phyloP scores from a whole-genome alignment of 2,888 invertebrate species.

The Drosophila kambysellisi region DNA sequence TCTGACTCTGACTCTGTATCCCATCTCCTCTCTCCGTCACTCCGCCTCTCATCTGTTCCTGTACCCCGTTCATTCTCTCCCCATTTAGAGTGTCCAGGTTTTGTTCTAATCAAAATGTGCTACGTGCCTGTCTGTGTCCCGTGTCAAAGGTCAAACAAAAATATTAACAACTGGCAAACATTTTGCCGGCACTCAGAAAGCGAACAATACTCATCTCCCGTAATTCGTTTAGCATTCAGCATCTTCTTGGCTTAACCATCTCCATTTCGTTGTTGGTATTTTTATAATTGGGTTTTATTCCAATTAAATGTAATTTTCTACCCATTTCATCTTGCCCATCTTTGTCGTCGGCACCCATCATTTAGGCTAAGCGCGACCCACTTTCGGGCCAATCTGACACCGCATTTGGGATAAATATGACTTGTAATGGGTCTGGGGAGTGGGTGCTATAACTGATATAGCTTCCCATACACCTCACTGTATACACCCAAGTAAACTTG shows the following conservation, averaged over 20 bases:
- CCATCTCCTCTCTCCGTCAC: background rate
- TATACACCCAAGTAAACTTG: slow-evolving; percentile 1
- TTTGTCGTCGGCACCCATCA: slow-evolving; percentile 36
- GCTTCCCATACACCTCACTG: slow-evolving; percentile 11
- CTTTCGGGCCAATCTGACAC: slow-evolving; percentile 35
- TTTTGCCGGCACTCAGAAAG: slow-evolving; percentile 7
- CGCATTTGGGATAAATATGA: slow-evolving; percentile 33
- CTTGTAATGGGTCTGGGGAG: slow-evolving; percentile 35
- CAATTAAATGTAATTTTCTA: slow-evolving; percentile 68
- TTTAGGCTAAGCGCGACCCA: slow-evolving; percentile 58
- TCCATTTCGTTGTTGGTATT: slow-evolving; percentile 19
- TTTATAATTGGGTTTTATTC: slow-evolving; percentile 55
- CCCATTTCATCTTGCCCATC: slow-evolving; percentile 32
- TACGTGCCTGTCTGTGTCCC: slow-evolving; percentile 56
- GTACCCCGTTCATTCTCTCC: background rate
- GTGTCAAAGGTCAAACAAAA: slow-evolving; percentile 49
- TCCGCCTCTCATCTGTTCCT: background rate
- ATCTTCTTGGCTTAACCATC: slow-evolving; percentile 1
- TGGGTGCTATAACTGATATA: slow-evolving; percentile 20
- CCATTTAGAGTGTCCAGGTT: slow-evolving; percentile 48
- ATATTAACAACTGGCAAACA: slow-evolving; percentile 38
- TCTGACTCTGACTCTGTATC: background rate
- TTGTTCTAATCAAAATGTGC: slow-evolving; percentile 72
- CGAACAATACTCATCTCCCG: slow-evolving; percentile 20
- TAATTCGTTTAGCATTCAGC: slow-evolving; percentile 20